phyloP scores from a whole-genome alignment of 2,888 invertebrate species.

The Hypena proboscidalis region DNA sequence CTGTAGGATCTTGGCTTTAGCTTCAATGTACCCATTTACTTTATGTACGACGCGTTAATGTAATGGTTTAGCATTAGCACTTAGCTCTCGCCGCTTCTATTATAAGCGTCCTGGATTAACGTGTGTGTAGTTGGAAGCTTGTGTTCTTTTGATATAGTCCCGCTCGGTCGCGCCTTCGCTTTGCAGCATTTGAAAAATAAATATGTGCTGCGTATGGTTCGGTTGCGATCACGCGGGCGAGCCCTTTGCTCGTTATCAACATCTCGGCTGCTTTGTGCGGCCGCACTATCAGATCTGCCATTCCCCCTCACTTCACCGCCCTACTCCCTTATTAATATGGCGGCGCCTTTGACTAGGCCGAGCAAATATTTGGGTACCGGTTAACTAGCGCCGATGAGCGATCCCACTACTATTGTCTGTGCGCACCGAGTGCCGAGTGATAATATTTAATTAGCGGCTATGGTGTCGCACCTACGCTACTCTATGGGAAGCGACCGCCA shows the following conservation, averaged over 20 bases:
- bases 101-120: constrained; percentile 19
- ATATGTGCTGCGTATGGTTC: constrained; percentile 53
- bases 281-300: constrained; percentile 72
- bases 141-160: constrained; percentile 15
- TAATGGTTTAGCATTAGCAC: constrained; percentile 6
- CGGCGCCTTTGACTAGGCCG: constrained; percentile 77
- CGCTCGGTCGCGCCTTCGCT: constrained; percentile 7
- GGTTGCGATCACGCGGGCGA: constrained; percentile 58
- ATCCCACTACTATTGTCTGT: constrained; percentile 75
- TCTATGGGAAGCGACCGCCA: constrained; percentile 49
- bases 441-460: constrained; percentile 83
- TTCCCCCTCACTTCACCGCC: constrained; percentile 50
- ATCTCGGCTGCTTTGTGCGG: constrained; percentile 70
- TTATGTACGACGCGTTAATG: constrained; percentile 16
- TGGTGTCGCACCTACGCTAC: constrained; percentile 75
- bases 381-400: constrained; percentile 79
- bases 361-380: constrained; percentile 80
- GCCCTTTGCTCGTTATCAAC: constrained; percentile 61
- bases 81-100: constrained; percentile 14
- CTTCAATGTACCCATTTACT: constrained; percentile 17
- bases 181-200: constrained; percentile 56
- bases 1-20: constrained; percentile 23
- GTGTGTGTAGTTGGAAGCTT: constrained; percentile 9
- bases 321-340: constrained; percentile 67
- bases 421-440: constrained; percentile 71